phyloP scores from a whole-genome alignment of 2,113 vertebrate species.

The Colossoma macropomum region DNA sequence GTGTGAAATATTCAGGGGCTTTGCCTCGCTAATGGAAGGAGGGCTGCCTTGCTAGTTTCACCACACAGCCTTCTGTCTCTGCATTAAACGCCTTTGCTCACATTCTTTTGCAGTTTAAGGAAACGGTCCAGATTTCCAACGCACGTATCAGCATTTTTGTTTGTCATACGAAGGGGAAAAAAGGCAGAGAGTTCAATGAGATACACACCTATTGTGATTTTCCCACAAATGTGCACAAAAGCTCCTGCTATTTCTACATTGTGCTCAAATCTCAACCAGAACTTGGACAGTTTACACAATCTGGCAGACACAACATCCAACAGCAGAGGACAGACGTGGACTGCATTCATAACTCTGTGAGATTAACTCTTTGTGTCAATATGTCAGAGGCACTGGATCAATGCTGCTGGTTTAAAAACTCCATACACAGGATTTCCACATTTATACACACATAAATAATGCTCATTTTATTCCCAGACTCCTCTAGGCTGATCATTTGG shows the following conservation, averaged over 20 bases:
- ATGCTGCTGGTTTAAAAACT: not conserved
- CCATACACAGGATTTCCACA: not conserved
- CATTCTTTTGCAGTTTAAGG: not conserved
- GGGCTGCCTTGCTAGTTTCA: slow-evolving; percentile 45
- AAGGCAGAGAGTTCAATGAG: slow-evolving; percentile 1
- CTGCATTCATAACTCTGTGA: slow-evolving; percentile 64
- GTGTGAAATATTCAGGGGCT: slow-evolving; percentile 61
- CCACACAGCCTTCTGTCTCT: slow-evolving; percentile 25
- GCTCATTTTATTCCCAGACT: not conserved
- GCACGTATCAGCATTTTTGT: slow-evolving; percentile 37
- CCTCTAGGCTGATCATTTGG: slow-evolving; percentile 12
- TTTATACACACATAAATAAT: not conserved
- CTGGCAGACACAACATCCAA: slow-evolving; percentile 72
- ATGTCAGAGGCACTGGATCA: slow-evolving; percentile 21
- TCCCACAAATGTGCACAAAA: slow-evolving; percentile 24
- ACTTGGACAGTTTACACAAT: slow-evolving; percentile 71
- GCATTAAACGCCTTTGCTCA: slow-evolving; percentile 13
- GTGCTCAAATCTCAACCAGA: slow-evolving; percentile 49
- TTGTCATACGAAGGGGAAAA: slow-evolving; percentile 29
- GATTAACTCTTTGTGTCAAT: slow-evolving; percentile 75
- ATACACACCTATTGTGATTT: slow-evolving; percentile 7
- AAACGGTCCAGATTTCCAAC: slow-evolving; percentile 25
- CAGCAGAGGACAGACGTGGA: slow-evolving; percentile 62
- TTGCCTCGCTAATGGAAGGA: slow-evolving; percentile 49
- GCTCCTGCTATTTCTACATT: slow-evolving; percentile 7